Base-by-base conservation (phyloP, 2,797 vertebrate species). In the Prionace glauca region DNA sequence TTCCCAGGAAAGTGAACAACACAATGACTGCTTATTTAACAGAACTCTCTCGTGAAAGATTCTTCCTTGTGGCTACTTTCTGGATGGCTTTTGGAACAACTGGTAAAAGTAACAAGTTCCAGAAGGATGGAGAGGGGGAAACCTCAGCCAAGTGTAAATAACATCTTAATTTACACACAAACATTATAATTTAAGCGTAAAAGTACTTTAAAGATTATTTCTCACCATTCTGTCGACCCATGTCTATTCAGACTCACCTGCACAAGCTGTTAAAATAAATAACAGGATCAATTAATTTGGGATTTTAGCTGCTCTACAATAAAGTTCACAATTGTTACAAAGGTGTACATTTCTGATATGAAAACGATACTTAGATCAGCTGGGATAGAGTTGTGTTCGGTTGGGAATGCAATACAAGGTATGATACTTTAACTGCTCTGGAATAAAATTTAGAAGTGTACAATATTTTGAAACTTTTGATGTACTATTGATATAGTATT, bases 241-340 rank as follows among this genome's bases (percentile, higher is more conserved):
- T 16, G 22, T 95, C 69, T 29, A 56, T 95, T 77, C 93, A 50
- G 69, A 95, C 93, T 95, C 93, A 95, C 93, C 93, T 77, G 93
- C 93, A 77, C 93, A 95, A 95, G 93, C 93, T 95, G 93, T 95
- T 95, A 45, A 77, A 20, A 32, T 20, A 93, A 93, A 69, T 41
- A 50, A 94, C 24, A 94, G 69, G 29, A 29, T 95, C 77, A 41
- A 95, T 69, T 91, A 67, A 41, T 22, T 69, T 69, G 65, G 69
- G 62, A 69, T 10, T 69, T 69, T n/a, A 67, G 65, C 36, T 92
- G 24, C 8, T 65, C 36, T 24, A 26, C 7, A 92, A 65, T 9
- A 92, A 92, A 92, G 67, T 36, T 62, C 65, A 91, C n/a, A 69
- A 88, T 60, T 32, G 18, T 90, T 29, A 90, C 26, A 62, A 62